phyloP scores from a whole-genome alignment of 1,140 invertebrate species.

The Antheraea mylitta region DNA sequence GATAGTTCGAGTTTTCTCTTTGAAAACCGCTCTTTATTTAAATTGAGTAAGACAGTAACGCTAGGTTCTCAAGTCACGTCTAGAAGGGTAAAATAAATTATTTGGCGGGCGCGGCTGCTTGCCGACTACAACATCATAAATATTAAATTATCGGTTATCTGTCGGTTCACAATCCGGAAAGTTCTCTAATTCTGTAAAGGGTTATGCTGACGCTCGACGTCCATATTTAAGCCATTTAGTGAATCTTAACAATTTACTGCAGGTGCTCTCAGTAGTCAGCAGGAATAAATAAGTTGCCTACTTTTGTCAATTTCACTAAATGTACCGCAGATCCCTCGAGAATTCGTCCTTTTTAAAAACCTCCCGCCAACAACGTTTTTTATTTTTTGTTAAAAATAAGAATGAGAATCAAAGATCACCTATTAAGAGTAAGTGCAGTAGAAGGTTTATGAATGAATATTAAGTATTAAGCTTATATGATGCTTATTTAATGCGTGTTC shows the following conservation, averaged over 20 bases:
- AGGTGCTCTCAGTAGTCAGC: background rate
- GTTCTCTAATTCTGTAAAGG: background rate
- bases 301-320: background rate
- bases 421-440: too few relatives aligned
- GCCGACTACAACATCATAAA: background rate
- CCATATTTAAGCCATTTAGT: background rate
- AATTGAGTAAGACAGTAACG: background rate
- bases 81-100: background rate
- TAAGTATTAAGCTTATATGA: too few relatives aligned
- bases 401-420: too few relatives aligned
- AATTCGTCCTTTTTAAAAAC: too few relatives aligned
- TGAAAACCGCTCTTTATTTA: too few relatives aligned
- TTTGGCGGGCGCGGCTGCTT: background rate
- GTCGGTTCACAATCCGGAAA: background rate
- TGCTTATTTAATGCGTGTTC: too few relatives aligned
- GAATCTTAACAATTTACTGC: background rate
- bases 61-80: background rate
- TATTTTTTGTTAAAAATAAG: too few relatives aligned
- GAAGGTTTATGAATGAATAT: too few relatives aligned
- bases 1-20: too few relatives aligned
- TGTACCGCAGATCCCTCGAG: too few relatives aligned
- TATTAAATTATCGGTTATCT: slow-evolving; percentile 2
- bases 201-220: background rate
- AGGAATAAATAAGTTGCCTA: background rate
- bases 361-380: too few relatives aligned